Evolutionary conservation across 2,888 invertebrate species (phyloP), one percentile per base, ranked within the genome.

Genomic region (Dicycla oo): DNA sequence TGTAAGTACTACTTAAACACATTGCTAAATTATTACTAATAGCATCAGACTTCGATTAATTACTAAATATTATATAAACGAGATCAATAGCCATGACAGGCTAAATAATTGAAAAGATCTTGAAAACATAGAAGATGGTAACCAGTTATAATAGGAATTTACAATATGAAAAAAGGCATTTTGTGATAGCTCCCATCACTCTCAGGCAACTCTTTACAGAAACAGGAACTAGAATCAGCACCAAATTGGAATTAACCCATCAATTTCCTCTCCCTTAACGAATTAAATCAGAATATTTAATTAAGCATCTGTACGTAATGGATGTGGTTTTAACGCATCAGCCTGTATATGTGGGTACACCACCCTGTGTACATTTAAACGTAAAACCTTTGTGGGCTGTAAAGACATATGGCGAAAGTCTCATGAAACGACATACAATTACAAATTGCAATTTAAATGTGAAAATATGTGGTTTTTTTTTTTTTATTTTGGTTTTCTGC

Each of bases 321-420:
- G n/a, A 49, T 54, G 80, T 53, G 80, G 73, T 62, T 79, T 73
- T 26, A 38, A 43, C 45, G n/a, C 34, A 43, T 11, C 57, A 61
- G 0, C 15, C n/a, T 49, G n/a, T 61, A 47, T 49, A 43, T 45
- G 11, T 20, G 10, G 1, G 11, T 61, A 60, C 4, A 73, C 5
- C 53, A 65, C 0, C 15, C 75, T 65, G 38, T 38, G 8, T 38
- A 38, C 38, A 38, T 8, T 38, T 38, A 38, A 38, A 38, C 38
- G 8, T 38, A 38, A 6, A 38, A 4, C 38, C 38, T 8, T 38
- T 38, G 38, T 38, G 38, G 38, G 5, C 38, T 38, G 7, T 38
- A 38, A 8, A 38, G 38, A 30, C 76, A 74, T 54, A 45, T 74
- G 80, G 3, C 10, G 1, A 30, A 65, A 56, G 65, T 80, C 65